These are phyloP conservation scores for Cancer borealis DNA, from an alignment of 2,888 invertebrate genomes.

Conservation along the genomic window DNA sequence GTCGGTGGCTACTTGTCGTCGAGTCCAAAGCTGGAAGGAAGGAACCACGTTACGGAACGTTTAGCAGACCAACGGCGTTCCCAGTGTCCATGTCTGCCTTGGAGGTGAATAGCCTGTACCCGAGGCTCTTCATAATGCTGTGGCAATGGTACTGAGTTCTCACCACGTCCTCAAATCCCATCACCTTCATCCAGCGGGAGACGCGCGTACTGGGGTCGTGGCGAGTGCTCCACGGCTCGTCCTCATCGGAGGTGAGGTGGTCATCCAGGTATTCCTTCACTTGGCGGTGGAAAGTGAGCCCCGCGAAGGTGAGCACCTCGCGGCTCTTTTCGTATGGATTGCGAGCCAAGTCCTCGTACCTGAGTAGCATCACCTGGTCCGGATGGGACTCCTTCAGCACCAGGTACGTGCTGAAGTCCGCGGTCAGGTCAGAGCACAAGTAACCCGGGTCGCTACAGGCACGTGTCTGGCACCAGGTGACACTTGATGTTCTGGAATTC, in stretches of 20 bases:
- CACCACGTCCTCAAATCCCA: slow-evolving; percentile 72
- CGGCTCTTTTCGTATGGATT: slow-evolving; percentile 77
- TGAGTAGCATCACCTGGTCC: slow-evolving; percentile 77
- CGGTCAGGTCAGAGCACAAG: slow-evolving; percentile 78
- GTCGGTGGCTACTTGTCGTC: neutral
- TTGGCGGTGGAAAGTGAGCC: slow-evolving; percentile 71
- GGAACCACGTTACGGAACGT: slow-evolving; percentile 61
- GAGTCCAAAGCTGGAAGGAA: neutral
- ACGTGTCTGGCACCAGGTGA: slow-evolving; percentile 78
- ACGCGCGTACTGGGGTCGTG: slow-evolving; percentile 74
- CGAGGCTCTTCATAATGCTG: slow-evolving; percentile 72
- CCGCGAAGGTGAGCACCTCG: slow-evolving; percentile 78
- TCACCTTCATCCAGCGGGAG: slow-evolving; percentile 74
- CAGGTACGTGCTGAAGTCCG: slow-evolving; percentile 77
- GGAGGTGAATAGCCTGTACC: slow-evolving; percentile 70
- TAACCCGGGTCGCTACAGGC: slow-evolving; percentile 78
- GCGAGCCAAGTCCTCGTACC: slow-evolving; percentile 78
- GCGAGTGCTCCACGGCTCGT: slow-evolving; percentile 76
- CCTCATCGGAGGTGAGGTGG: slow-evolving; percentile 74
- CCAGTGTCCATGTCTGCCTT: slow-evolving; percentile 66
- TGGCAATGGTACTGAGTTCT: slow-evolving; percentile 72
- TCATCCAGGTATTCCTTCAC: slow-evolving; percentile 75
- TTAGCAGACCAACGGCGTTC: slow-evolving; percentile 74
- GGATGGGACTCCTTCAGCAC: slow-evolving; percentile 77
- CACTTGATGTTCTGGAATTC: slow-evolving; percentile 78